These are phyloP conservation scores for Fundulus diaphanus DNA, from an alignment of 2,797 vertebrate genomes.

Conservation along the genomic window DNA sequence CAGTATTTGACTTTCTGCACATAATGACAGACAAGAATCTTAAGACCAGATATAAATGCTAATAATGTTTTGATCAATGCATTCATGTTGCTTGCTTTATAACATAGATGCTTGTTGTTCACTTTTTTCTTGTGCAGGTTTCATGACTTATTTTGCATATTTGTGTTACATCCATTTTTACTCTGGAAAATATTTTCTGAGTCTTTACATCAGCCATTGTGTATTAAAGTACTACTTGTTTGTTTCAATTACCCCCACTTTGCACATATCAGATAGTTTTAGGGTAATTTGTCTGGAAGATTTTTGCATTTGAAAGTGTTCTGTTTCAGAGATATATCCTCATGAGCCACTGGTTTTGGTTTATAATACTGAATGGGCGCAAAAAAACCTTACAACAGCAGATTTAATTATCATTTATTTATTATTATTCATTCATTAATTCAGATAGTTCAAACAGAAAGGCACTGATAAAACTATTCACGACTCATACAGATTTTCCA, in stretches of 20 bases:
- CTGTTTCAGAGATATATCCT: background rate
- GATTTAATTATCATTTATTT: background rate
- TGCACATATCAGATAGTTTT: constrained; percentile 5
- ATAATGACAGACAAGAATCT: background rate
- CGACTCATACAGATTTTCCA: background rate
- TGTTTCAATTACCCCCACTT: background rate
- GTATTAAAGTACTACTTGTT: constrained; percentile 7
- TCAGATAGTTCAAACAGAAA: background rate
- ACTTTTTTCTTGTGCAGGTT: too few species aligned
- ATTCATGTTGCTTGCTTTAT: background rate
- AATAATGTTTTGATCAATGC: background rate
- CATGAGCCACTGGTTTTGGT: background rate
- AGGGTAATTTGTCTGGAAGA: constrained; percentile 1
- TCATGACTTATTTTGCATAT: background rate
- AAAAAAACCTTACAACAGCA: background rate
- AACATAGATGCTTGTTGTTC: background rate
- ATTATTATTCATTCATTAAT: background rate
- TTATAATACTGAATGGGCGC: background rate
- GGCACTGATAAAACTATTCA: background rate
- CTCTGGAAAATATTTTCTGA: background rate
- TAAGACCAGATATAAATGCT: background rate
- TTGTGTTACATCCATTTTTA: background rate
- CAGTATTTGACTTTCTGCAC: background rate
- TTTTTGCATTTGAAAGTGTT: background rate
- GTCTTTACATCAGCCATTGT: constrained; percentile 1